A percentile compares a stretch with the other conserved stretches of the same genome.
Conservation (phyloP, 2,797 vertebrate genomes). For the Oreochromis mossambicus region DNA sequence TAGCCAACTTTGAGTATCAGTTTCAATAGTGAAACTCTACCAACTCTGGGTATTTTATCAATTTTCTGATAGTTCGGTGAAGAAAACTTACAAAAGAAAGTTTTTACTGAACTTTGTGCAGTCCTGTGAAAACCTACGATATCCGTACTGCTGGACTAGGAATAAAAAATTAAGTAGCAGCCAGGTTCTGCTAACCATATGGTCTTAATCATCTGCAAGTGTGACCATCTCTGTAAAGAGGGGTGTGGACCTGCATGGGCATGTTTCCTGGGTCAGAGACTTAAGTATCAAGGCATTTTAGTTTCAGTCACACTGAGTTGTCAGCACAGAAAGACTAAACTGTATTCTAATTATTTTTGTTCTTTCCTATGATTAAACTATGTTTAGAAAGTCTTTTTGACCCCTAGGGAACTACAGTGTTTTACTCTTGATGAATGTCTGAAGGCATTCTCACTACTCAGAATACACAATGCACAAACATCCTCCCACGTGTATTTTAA, state of each 20-base stretch:
- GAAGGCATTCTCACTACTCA: neutral
- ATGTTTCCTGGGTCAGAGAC: neutral
- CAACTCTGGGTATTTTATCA: neutral
- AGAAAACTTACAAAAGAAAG: neutral
- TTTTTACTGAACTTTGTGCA: neutral
- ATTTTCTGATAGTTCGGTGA: neutral
- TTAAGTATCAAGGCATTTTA: neutral
- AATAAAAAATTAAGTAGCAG: neutral
- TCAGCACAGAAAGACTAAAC: neutral
- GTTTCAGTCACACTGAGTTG: neutral
- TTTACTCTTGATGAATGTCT: neutral
- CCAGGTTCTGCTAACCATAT: neutral
- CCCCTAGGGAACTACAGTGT: neutral
- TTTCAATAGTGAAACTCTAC: neutral
- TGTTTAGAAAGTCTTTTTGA: neutral
- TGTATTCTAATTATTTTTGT: neutral
- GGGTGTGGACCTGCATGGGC: neutral
- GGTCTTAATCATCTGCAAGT: neutral
- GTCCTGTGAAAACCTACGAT: neutral
- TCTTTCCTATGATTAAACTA: neutral
- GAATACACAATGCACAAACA: neutral
- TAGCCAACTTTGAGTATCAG: neutral
- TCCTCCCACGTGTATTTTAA: constrained; percentile 15
- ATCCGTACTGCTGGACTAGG: neutral
- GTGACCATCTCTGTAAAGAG: neutral